phyloP scores from a whole-genome alignment of 2,113 vertebrate species.

The Paralichthys olivaceus region DNA sequence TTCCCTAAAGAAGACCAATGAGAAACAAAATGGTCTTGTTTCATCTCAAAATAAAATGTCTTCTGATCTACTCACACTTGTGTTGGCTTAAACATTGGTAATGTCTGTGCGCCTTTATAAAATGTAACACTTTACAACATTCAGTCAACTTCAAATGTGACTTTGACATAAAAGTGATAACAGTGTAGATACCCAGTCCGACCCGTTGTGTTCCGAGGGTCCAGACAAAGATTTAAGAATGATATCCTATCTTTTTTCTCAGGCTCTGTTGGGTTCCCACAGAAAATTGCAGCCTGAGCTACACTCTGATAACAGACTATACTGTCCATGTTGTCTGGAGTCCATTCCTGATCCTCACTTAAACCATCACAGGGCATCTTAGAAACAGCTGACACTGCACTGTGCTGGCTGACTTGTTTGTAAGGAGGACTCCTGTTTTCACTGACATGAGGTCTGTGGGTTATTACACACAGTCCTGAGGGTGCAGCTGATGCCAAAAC shows the following conservation, averaged over 20 bases:
- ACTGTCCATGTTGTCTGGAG: background rate
- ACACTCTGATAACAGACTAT: background rate
- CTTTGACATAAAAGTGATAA: too few species aligned
- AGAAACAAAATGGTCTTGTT: background rate
- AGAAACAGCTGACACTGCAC: background rate
- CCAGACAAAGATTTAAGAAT: too few species aligned
- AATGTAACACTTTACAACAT: background rate
- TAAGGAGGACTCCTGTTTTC: background rate
- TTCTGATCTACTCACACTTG: too few species aligned
- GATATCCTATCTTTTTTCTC: background rate
- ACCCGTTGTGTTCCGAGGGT: too few species aligned
- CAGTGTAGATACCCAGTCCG: too few species aligned
- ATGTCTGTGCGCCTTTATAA: background rate
- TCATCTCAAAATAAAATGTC: background rate
- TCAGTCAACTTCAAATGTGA: too few species aligned
- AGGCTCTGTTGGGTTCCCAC: background rate
- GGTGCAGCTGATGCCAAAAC: background rate
- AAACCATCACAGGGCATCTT: background rate
- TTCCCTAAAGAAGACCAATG: slow-evolving; percentile 84
- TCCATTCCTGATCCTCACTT: background rate
- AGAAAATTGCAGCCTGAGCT: background rate
- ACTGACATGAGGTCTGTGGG: too few species aligned
- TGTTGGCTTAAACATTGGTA: background rate
- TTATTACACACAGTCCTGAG: background rate
- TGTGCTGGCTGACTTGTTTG: background rate